Percentiles rank a stretch among this genome's conserved stretches.
These are phyloP conservation scores for Rutilus rutilus DNA, from an alignment of 2,113 vertebrate species.

Conservation along the genomic window DNA sequence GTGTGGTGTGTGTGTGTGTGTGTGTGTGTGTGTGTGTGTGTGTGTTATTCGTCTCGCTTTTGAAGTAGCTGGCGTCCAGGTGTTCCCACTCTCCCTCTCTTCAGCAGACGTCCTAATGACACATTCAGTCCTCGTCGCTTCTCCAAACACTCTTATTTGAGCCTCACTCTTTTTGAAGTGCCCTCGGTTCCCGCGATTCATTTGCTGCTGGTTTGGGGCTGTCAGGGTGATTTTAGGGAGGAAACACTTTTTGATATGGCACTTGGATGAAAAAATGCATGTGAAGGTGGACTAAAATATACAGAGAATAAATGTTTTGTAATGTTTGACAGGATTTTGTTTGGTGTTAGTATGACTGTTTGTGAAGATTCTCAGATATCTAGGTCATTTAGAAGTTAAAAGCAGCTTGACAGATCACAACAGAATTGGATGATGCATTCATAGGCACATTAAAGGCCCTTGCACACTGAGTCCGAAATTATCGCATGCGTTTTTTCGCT, in stretches of 20 bases:
- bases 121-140: constrained; percentile 42
- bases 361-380: neutral
- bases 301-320: neutral
- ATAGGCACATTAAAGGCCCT: too few relatives aligned
- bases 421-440: neutral
- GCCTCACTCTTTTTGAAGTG: constrained; percentile 54
- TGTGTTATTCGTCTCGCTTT: neutral
- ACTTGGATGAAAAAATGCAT: neutral
- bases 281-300: constrained; percentile 1
- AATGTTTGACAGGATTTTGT: neutral
- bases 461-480: too few relatives aligned
- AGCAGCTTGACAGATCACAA: neutral
- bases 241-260: neutral
- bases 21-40: too few relatives aligned
- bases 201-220: constrained; percentile 16
- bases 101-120: constrained; percentile 45
- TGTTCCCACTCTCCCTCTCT: constrained; percentile 51
- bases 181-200: constrained; percentile 12
- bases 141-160: constrained; percentile 51
- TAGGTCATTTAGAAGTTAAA: neutral
- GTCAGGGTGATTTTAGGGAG: neutral
- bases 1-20: too few relatives aligned
- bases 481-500: too few relatives aligned
- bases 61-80: constrained; percentile 62
- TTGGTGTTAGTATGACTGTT: neutral